Evolutionary conservation across 1,140 invertebrate genomes (phyloP).

Genomic region (Aphaenogaster ashmeadi): DNA sequence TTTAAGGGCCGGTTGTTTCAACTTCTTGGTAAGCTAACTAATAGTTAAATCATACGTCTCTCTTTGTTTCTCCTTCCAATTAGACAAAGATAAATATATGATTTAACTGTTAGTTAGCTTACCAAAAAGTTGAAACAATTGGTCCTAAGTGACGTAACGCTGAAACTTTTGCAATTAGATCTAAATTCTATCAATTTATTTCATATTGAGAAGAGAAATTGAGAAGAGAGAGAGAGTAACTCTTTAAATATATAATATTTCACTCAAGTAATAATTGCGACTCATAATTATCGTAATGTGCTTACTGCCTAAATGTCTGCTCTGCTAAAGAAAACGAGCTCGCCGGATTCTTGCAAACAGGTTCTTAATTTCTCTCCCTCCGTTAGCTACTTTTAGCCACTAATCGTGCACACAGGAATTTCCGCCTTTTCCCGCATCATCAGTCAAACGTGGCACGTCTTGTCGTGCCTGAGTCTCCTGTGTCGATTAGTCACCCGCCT

Average conservation of each 20-base stretch:
- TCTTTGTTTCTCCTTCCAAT: too few relatives aligned
- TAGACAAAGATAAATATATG: too few relatives aligned
- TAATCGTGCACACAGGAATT: constrained; percentile 62
- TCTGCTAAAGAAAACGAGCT: not conserved
- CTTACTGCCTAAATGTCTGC: not conserved
- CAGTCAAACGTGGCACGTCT: constrained; percentile 66
- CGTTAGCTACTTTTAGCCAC: constrained; percentile 53
- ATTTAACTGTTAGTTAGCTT: too few relatives aligned
- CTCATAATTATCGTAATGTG: not conserved
- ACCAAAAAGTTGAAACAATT: too few relatives aligned
- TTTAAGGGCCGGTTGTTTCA: too few relatives aligned
- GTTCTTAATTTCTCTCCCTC: constrained; percentile 20
- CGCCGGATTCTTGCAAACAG: constrained; percentile 6
- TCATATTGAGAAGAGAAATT: not conserved
- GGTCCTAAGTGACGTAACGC: too few relatives aligned
- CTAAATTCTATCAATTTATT: not conserved
- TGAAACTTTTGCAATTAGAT: not conserved
- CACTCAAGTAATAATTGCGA: not conserved
- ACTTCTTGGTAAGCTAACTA: too few relatives aligned
- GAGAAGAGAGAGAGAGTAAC: not conserved
- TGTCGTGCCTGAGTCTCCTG: constrained; percentile 10
- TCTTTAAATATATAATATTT: not conserved
- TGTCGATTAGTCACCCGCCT: constrained; percentile 73
- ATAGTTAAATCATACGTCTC: too few relatives aligned
- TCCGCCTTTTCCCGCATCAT: constrained; percentile 72